Percentiles rank a stretch among this genome's conserved stretches.
These are phyloP conservation scores for Acutogordius australiensis DNA, from an alignment of 2,888 invertebrate species.

Conservation along the genomic window DNA sequence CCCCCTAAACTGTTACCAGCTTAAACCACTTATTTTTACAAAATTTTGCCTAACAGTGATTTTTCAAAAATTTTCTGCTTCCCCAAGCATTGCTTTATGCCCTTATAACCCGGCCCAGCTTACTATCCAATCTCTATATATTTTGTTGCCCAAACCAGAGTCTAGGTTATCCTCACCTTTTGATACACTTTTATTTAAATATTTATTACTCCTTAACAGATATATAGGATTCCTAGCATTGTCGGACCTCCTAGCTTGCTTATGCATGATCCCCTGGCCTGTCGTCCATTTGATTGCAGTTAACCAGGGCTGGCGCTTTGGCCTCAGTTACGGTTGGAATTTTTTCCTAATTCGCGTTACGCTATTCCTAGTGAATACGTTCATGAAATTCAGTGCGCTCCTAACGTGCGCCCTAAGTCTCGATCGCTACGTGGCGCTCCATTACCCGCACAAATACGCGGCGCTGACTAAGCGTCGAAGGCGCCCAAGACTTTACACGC, in stretches of 20 bases:
- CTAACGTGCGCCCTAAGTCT: neutral
- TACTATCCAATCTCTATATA: too few relatives aligned
- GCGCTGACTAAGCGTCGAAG: neutral
- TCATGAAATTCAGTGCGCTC: neutral
- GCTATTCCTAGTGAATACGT: neutral
- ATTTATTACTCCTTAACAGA: too few relatives aligned
- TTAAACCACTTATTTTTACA: too few relatives aligned
- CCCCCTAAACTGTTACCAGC: too few relatives aligned
- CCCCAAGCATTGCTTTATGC: too few relatives aligned
- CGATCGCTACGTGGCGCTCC: conserved; percentile 4
- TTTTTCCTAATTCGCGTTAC: neutral
- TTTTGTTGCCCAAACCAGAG: too few relatives aligned
- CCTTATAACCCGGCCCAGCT: too few relatives aligned
- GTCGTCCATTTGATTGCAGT: neutral
- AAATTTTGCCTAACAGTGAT: too few relatives aligned
- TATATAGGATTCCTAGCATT: conserved; percentile 1
- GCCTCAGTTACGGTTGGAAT: neutral
- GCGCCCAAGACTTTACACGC: neutral
- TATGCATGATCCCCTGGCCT: conserved; percentile 3
- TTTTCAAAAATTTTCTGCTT: too few relatives aligned
- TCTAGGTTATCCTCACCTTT: too few relatives aligned
- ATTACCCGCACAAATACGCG: conserved; percentile 1
- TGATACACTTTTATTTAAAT: too few relatives aligned
- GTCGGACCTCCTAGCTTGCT: neutral
- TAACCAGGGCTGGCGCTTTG: neutral